Evolutionary conservation across 1,140 invertebrate species (phyloP), one percentile per base, ranked within the genome.

Genomic region (Bombus haemorrhoidalis): DNA sequence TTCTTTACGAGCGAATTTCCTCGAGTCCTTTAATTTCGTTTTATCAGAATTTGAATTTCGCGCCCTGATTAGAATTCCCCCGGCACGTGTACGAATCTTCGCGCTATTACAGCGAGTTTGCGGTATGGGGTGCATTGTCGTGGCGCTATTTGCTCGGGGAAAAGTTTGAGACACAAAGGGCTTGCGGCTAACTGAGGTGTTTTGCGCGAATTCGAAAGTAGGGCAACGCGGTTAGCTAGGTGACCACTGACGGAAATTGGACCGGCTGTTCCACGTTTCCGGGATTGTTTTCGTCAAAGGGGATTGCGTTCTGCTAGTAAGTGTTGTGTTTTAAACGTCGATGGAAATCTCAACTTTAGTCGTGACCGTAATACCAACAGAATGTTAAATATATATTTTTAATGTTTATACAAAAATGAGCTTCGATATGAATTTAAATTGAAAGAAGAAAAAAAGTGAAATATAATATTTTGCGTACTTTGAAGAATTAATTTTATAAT

Each of bases 241-340:
- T 39, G 73, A 76, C 81, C 81, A 39, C 81, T 13, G 81, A 53
- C 73, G 41, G 59, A 76, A 83, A 83, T 83, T 83, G 81, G 73
- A 53, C 66, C 59, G 34, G 59, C 10, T 43, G 57, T 22, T 39
- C 57, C 57, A 34, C 32, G 34, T 81, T 80, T 57, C 66, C 68
- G 18, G 79, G 4, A 71, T 59, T 59, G 37, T 39, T 72, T 53
- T 9, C 39, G 39, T 64, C 18, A n/a, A n/a, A 37, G 22, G 15
- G 12, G 10, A 25, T 22, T 18, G 59, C 18, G 18, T 39, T 41
- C n/a, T 8, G 10, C 25, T 15, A 28, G 32, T 4, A 18, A 25
- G 9, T 37, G 34, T 57, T 57, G 39, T 39, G 28, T 41, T 62
- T 18, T 37, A 39, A 39, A n/a, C 3, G 34, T 6, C 13, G 37